Conservation (phyloP, 2,888 invertebrate genomes). For the Pyrocoelia pectoralis region DNA sequence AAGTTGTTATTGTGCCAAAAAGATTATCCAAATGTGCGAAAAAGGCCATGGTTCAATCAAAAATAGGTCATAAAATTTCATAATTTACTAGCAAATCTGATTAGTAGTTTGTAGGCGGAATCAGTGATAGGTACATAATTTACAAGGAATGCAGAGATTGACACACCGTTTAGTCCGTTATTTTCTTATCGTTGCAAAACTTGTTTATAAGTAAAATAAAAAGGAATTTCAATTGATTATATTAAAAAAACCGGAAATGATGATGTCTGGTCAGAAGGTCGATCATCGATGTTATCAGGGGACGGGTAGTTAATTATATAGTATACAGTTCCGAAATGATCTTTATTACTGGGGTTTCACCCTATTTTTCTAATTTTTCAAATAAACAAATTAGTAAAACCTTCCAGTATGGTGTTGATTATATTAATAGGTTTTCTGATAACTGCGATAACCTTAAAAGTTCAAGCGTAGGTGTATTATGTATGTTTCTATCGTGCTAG, state of each 20-base stretch:
- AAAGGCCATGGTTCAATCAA: too few relatives aligned
- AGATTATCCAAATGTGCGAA: too few relatives aligned
- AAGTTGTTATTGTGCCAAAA: too few relatives aligned
- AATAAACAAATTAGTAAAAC: background rate
- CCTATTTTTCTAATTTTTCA: background rate
- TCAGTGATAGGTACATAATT: background rate
- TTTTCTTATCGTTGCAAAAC: background rate
- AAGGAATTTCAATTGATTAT: background rate
- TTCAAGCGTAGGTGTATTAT: background rate
- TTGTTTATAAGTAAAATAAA: background rate
- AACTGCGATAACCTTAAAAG: background rate
- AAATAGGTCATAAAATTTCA: too few relatives aligned
- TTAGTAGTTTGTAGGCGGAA: too few relatives aligned
- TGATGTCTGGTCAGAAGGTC: background rate
- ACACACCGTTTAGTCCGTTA: background rate
- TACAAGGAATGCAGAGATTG: background rate
- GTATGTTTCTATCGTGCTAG: background rate
- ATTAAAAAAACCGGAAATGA: background rate
- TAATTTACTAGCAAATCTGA: too few relatives aligned
- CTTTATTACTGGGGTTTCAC: background rate
- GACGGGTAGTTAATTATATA: background rate
- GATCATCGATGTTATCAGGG: background rate
- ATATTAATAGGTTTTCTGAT: background rate
- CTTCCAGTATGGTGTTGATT: background rate
- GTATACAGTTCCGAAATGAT: background rate